These are phyloP conservation scores for Hyles lineata DNA, from an alignment of 2,888 invertebrate genomes.

Conservation along the genomic window DNA sequence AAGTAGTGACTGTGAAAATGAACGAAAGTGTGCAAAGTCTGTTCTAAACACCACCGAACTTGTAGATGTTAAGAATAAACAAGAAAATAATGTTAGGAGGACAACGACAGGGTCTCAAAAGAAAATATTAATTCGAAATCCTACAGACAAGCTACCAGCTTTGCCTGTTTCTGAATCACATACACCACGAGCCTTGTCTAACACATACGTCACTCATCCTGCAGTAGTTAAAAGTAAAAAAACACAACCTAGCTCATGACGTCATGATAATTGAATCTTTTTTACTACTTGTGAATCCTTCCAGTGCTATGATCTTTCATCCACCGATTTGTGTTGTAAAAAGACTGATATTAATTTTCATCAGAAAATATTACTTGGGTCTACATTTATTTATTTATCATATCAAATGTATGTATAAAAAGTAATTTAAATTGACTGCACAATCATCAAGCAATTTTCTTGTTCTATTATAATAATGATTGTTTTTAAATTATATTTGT, in stretches of 20 bases:
- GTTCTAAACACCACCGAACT: constrained; percentile 77
- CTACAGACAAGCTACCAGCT: constrained; percentile 90
- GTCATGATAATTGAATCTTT: constrained; percentile 46
- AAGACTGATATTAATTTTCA: constrained; percentile 66
- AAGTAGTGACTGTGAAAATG: constrained; percentile 77
- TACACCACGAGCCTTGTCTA: constrained; percentile 87
- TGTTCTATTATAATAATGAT: too few species aligned
- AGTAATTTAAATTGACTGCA: too few species aligned
- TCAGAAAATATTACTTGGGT: constrained; percentile 28
- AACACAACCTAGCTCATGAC: constrained; percentile 78
- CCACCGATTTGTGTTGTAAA: constrained; percentile 66
- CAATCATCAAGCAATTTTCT: too few species aligned
- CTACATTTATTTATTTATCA: constrained; percentile 14
- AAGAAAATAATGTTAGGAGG: constrained; percentile 85
- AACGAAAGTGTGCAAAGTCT: constrained; percentile 74
- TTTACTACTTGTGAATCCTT: constrained; percentile 76
- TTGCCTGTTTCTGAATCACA: constrained; percentile 82
- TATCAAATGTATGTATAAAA: constrained; percentile 16
- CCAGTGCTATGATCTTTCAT: constrained; percentile 78
- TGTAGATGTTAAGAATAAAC: constrained; percentile 76
- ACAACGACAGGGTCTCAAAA: constrained; percentile 87
- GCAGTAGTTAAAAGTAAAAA: constrained; percentile 75
- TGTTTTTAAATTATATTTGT: too few species aligned
- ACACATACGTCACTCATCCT: constrained; percentile 88
- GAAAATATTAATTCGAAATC: constrained; percentile 86